Conservation (phyloP, 2,113 vertebrate species). For the Varanus komodoensis region DNA sequence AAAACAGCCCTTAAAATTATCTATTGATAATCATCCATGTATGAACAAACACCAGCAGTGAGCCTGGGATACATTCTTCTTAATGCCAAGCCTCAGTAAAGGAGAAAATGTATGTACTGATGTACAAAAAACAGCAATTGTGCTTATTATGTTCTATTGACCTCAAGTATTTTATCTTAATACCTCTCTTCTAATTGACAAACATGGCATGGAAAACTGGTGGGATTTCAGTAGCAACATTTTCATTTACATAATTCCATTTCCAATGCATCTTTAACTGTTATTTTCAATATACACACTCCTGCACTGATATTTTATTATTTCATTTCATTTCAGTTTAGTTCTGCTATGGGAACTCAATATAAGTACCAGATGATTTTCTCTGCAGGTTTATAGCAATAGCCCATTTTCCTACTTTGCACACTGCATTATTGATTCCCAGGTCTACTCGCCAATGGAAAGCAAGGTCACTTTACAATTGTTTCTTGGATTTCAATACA, state of each 20-base stretch:
- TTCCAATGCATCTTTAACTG: neutral
- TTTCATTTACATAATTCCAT: neutral
- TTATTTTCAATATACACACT: neutral
- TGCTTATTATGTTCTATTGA: neutral
- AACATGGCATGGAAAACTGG: neutral
- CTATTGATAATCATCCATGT: neutral
- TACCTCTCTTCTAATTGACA: neutral
- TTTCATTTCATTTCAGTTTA: neutral
- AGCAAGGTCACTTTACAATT: neutral
- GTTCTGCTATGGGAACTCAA: neutral
- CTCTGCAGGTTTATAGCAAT: too few species aligned
- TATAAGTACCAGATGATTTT: neutral
- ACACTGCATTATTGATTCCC: neutral
- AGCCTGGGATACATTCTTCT: neutral
- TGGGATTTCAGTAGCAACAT: neutral
- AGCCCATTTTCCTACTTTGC: neutral
- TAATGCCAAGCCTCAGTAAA: neutral
- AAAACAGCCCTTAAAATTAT: neutral
- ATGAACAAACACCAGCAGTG: neutral
- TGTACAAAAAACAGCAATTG: neutral
- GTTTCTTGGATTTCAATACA: neutral
- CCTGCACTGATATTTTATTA: neutral
- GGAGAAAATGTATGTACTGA: neutral
- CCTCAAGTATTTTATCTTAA: neutral
- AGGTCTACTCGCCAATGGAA: neutral